Evolutionary conservation across 2,888 invertebrate genomes (phyloP).

Genomic region (Yponomeuta plumbellus): DNA sequence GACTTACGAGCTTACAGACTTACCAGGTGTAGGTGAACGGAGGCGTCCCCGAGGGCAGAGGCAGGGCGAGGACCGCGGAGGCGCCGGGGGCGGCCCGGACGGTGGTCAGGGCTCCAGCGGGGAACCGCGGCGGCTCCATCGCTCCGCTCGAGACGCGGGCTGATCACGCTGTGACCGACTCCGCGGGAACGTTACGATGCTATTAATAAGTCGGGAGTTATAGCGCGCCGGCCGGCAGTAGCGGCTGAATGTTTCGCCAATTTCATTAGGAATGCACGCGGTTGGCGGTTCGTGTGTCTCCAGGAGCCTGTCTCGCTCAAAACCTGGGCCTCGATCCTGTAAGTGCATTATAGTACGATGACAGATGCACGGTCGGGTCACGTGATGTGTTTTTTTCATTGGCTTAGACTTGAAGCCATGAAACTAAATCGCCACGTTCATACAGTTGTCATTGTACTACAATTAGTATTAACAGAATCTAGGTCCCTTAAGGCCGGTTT

Average conservation of each 20-base stretch:
- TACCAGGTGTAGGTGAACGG: conserved; percentile 64
- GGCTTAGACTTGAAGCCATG: too few species aligned
- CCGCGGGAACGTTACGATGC: conserved; percentile 5
- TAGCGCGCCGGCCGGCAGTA: conserved; percentile 7
- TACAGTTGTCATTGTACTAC: too few species aligned
- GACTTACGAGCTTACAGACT: conserved; percentile 33
- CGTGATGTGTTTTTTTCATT: too few species aligned
- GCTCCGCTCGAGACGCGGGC: conserved; percentile 38
- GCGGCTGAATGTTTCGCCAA: conserved; percentile 14
- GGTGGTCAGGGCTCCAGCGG: conserved; percentile 39
- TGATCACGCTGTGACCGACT: conserved; percentile 1
- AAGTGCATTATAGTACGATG: too few species aligned
- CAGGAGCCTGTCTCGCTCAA: too few species aligned
- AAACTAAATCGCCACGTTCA: too few species aligned
- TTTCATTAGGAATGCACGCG: conserved; percentile 10
- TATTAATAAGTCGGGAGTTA: conserved; percentile 17
- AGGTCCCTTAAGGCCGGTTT: too few species aligned
- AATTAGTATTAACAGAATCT: too few species aligned
- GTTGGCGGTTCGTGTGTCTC: neutral
- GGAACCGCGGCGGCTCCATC: conserved; percentile 66
- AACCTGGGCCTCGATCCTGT: too few species aligned
- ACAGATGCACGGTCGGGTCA: too few species aligned
- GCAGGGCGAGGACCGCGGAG: conserved; percentile 44
- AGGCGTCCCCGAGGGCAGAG: conserved; percentile 53
- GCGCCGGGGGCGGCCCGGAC: conserved; percentile 57